Evolutionary conservation across 2,797 vertebrate genomes (phyloP), one percentile per base, ranked within the genome.

Genomic region (Lacerta viridis): DNA sequence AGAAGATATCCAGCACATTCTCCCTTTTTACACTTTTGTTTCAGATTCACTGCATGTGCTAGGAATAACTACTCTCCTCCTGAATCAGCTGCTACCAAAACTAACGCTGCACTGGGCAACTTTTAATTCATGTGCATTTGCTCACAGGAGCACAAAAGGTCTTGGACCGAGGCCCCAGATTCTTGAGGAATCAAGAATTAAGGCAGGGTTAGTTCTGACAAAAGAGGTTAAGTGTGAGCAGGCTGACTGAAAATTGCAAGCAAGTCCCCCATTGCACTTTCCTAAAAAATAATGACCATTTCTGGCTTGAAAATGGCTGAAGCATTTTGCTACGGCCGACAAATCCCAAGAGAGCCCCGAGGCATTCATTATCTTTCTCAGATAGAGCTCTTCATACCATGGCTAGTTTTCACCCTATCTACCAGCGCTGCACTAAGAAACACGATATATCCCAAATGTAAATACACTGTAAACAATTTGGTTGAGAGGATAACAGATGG

Each of bases 221-320:
- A 87, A 82, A 80, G 13, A 25, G 86, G 17, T 81, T 61, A 64
- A 80, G 2, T 76, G 39, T 55, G 33, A 86, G 29, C 27, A 85
- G 9, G 29, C 90, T 93, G 50, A 29, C 4, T 85, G 4, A 29
- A 64, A 89, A 46, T 76, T 36, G n/a, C 20, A 23, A n/a, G n/a
- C 27, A 23, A 41, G 36, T 39, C 17, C 33, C 79, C 29, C 71
- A 1, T 25, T 88, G 69, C 8, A 33, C 17, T 88, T 9, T 0
- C 36, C 18, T 71, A 89, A 75, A 89, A 64, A 64, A 18, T 46
- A 89, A 90, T 90, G 6, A 3, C 1, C 75, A 41, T 78, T 84
- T 78, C 66, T 84, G n/a, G 55, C 17, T 89, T 93, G 71, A 79
- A 71, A 79, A 61, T 46, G 82, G 18, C 50, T 59, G 17, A 89